A percentile compares a stretch with the other conserved stretches of the same genome.
These are phyloP conservation scores for Euglossa dilemma DNA, from an alignment of 1,140 invertebrate genomes.

Conservation along the genomic window DNA sequence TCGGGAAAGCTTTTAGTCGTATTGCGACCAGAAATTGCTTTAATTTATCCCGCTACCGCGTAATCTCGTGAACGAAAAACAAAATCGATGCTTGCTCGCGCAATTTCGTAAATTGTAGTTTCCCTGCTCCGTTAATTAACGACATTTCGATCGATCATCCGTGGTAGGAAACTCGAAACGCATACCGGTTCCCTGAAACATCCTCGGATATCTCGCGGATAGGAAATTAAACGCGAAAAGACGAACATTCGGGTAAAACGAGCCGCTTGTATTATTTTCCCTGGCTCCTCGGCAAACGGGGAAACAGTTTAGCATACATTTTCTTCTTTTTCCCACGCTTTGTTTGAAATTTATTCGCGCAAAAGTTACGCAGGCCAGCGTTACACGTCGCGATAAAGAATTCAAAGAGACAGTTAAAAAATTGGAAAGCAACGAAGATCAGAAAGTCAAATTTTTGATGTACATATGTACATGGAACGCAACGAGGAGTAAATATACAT, in stretches of 20 bases:
- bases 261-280: too few relatives aligned
- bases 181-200: too few relatives aligned
- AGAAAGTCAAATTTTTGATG: constrained; percentile 13
- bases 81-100: not conserved
- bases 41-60: constrained; percentile 23
- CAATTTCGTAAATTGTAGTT: constrained; percentile 43
- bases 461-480: not conserved
- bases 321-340: not conserved
- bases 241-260: too few relatives aligned
- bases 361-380: not conserved
- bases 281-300: not conserved
- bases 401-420: not conserved
- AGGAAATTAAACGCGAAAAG: too few relatives aligned
- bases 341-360: not conserved
- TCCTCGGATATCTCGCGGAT: too few relatives aligned
- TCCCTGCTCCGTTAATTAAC: constrained; percentile 23
- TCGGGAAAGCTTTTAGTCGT: constrained; percentile 36
- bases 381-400: not conserved
- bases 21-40: constrained; percentile 43
- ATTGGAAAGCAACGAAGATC: constrained; percentile 5
- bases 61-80: constrained; percentile 29
- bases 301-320: not conserved
- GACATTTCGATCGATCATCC: not conserved
- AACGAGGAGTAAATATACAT: not conserved
- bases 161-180: not conserved